phyloP scores from a whole-genome alignment of 2,888 invertebrate species.

The Phengaris arion region DNA sequence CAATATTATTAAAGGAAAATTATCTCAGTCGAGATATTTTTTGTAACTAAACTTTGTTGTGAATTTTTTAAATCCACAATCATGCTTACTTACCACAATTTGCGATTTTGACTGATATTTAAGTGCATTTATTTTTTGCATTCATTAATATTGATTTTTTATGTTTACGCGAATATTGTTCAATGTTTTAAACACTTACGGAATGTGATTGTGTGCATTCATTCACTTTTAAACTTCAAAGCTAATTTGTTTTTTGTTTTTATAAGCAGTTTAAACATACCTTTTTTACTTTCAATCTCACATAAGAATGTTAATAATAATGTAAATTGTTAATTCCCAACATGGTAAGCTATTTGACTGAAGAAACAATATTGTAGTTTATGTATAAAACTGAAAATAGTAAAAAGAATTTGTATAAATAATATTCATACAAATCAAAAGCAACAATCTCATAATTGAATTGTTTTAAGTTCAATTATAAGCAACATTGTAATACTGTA shows the following conservation, averaged over 20 bases:
- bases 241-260: background rate
- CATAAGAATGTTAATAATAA: background rate
- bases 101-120: slow-evolving; percentile 12
- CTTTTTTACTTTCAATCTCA: background rate
- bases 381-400: background rate
- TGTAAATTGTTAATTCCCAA: background rate
- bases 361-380: background rate
- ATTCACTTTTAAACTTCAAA: background rate
- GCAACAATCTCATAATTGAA: background rate
- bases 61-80: background rate
- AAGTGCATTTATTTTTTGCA: slow-evolving; percentile 12
- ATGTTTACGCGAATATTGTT: no score
- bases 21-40: no score
- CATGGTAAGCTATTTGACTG: background rate
- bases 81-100: background rate
- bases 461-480: slow-evolving; percentile 20
- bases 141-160: background rate
- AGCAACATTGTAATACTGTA: background rate
- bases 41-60: background rate
- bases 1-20: no score
- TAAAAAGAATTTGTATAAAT: slow-evolving; percentile 1
- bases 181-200: no score
- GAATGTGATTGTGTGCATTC: background rate
- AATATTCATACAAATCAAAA: background rate
- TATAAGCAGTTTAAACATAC: background rate